phyloP scores from a whole-genome alignment of 2,888 invertebrate species.

The Nezara viridula region DNA sequence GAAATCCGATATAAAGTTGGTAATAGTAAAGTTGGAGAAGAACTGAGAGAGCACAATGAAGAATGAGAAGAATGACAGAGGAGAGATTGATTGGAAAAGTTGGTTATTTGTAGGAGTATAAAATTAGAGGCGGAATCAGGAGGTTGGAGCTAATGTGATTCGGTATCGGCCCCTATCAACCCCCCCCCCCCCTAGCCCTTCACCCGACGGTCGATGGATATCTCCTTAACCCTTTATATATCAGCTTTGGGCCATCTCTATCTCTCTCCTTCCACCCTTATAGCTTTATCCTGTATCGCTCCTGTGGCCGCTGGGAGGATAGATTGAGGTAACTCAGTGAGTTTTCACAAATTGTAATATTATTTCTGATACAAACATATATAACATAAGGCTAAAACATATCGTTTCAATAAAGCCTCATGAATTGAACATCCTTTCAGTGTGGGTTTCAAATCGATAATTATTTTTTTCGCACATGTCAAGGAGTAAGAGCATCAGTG shows the following conservation, averaged over 20 bases:
- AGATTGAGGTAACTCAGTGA: no score
- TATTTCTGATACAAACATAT: no score
- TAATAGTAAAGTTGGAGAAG: background rate
- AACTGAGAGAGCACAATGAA: background rate
- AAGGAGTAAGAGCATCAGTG: no score
- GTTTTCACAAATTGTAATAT: background rate
- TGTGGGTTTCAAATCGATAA: no score
- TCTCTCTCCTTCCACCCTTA: background rate
- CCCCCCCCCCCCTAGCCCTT: background rate
- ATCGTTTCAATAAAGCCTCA: no score
- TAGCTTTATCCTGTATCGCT: background rate
- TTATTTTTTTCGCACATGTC: no score
- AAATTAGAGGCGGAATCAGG: background rate
- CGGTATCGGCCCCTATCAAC: background rate
- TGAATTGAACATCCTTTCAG: no score
- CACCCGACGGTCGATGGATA: background rate
- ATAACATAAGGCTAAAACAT: no score
- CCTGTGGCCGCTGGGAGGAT: background rate
- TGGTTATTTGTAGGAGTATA: slow-evolving; percentile 15
- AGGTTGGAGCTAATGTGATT: slow-evolving; percentile 14
- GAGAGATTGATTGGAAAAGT: slow-evolving; percentile 46
- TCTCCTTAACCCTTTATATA: slow-evolving; percentile 27
- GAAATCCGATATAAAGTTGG: background rate
- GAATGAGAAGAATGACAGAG: slow-evolving; percentile 6
- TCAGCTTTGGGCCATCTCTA: background rate